A percentile compares a stretch with the other conserved stretches of the same genome.
Evolutionary conservation across 30 jellyfish, hydroid and myxozoan genomes (phyloP).

Genomic region (Rhopilema esculentum): DNA sequence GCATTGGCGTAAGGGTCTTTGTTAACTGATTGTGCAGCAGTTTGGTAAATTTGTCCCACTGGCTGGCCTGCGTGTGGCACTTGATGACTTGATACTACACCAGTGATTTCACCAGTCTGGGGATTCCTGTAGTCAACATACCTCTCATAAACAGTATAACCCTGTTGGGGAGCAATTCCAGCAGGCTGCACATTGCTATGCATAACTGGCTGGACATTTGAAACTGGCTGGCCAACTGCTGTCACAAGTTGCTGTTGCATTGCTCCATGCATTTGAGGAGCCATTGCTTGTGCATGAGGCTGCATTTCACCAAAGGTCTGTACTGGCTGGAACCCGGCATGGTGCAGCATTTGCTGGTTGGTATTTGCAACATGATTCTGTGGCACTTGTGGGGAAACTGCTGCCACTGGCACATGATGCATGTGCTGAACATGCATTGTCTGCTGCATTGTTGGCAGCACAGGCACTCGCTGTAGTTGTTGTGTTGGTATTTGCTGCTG

Average conservation of each 20-base stretch:
- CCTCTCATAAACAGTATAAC: slow-evolving; percentile 61
- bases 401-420: slow-evolving; percentile 23
- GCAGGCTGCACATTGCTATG: slow-evolving; percentile 20
- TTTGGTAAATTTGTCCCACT: neutral
- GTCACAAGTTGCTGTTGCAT: slow-evolving; percentile 35
- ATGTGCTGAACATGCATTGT: slow-evolving; percentile 11
- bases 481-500: neutral
- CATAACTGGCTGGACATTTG: slow-evolving; percentile 15
- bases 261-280: slow-evolving; percentile 27
- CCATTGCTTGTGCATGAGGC: slow-evolving; percentile 32
- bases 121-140: slow-evolving; percentile 59
- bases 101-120: slow-evolving; percentile 15
- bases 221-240: slow-evolving; percentile 24
- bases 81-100: neutral
- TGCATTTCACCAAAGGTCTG: slow-evolving; percentile 7
- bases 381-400: neutral
- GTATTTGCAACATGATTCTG: slow-evolving; percentile 7
- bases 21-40: slow-evolving; percentile 1
- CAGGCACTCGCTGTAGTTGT: slow-evolving; percentile 13
- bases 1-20: slow-evolving; percentile 56
- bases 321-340: neutral
- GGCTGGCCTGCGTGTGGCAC: slow-evolving; percentile 1
- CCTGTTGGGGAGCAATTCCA: slow-evolving; percentile 26
- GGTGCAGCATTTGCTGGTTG: slow-evolving; percentile 33
- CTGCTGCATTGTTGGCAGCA: neutral